Base-by-base conservation (phyloP, 2,113 vertebrate genomes). In the Tachuris rubrigastra region DNA sequence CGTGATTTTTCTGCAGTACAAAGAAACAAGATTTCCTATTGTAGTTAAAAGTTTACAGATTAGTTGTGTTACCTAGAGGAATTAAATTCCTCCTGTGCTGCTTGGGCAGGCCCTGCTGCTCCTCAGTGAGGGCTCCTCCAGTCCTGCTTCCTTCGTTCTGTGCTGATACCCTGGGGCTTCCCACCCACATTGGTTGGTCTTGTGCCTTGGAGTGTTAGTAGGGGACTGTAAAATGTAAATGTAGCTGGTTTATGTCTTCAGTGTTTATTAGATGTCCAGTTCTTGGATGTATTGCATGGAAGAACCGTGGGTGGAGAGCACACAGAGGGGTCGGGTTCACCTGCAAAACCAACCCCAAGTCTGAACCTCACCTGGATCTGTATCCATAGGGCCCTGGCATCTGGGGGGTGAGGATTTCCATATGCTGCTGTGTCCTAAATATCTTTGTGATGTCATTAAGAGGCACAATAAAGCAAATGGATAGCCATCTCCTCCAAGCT, bases 181-280 rank as follows among this genome's bases (percentile, higher is more conserved):
- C 47, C 27, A 21, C 16, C 44, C 3, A 0, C 30, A 19, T 41
- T 1, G 0, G 27, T 60, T 53, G 7, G 13, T 47, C 72, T 68
- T 18, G 47, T 16, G 58, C 52, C 85, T 73, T 56, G 66, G 30
- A 37, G 25, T 16, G 17, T 58, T 55, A 41, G 22, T 55, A 66
- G 15, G 33, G 74, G 33, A 63, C 59, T 67, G 41, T 50, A 37
- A 62, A 77, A 25, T 2, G 0, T 89, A 46, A 68, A 23, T 14
- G 41, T 16, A 42, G n/a, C 23, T 23, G 1, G 37, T 53, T 63
- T 22, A 58, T 14, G 9, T 65, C 31, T 60, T 53, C n/a, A 30
- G 2, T 46, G 10, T 62, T 41, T 65, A 9, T 53, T 39, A 39
- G 24, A 20, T 35, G 17, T 44, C 37, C 35, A 24, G 42, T 53